These are phyloP conservation scores for Charaxes varanes DNA, from an alignment of 1,140 invertebrate species.

Conservation along the genomic window DNA sequence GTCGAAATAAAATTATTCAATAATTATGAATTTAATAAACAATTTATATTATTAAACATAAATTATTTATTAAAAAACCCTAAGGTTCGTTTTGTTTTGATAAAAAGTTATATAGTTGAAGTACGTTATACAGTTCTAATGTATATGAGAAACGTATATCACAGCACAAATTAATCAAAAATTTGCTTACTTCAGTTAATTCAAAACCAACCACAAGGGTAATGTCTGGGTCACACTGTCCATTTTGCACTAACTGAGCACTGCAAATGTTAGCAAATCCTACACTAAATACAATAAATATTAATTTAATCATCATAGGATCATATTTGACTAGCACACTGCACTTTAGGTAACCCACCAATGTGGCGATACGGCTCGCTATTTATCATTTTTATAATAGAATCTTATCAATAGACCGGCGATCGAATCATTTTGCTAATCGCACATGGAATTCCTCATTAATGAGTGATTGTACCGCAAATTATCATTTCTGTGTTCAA, in stretches of 20 bases:
- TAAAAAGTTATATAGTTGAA: too few relatives aligned
- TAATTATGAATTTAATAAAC: too few relatives aligned
- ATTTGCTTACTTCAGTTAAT: constrained; percentile 25
- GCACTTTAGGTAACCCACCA: constrained; percentile 20
- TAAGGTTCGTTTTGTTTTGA: too few relatives aligned
- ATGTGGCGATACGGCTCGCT: constrained; percentile 31
- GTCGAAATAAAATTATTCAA: too few relatives aligned
- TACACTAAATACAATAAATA: constrained; percentile 38
- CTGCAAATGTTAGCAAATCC: constrained; percentile 32
- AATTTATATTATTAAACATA: too few relatives aligned
- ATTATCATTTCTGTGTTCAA: too few relatives aligned
- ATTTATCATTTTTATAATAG: constrained; percentile 45
- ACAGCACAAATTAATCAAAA: too few relatives aligned
- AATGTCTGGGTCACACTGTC: constrained; percentile 42
- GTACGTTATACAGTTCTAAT: too few relatives aligned
- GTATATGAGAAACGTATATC: too few relatives aligned
- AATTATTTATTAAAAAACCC: too few relatives aligned
- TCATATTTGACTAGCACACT: constrained; percentile 40
- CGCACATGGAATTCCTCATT: too few relatives aligned
- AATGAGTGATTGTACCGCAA: too few relatives aligned
- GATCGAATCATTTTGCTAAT: constrained; percentile 8
- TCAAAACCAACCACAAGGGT: constrained; percentile 24
- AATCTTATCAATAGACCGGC: constrained; percentile 35
- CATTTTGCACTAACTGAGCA: constrained; percentile 39
- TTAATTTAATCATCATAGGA: constrained; percentile 35